A percentile compares a stretch with the other conserved stretches of the same genome.
phyloP scores from a whole-genome alignment of 2,797 vertebrate genomes.

The Dipus sagitta region DNA sequence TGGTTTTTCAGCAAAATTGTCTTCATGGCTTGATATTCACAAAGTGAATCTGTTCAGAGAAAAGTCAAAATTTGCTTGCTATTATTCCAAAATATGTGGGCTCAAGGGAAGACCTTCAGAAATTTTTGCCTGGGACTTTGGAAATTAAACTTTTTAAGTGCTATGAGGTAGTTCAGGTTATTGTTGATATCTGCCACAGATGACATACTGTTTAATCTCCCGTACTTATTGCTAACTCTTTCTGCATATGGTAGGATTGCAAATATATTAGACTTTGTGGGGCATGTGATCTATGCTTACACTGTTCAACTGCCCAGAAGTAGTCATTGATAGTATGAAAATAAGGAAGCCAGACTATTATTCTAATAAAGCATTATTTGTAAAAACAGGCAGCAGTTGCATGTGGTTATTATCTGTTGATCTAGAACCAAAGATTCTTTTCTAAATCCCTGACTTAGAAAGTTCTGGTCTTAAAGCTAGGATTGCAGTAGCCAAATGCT shows the following conservation, averaged over 20 bases:
- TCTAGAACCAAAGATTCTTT: background rate
- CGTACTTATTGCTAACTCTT: background rate
- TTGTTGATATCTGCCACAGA: background rate
- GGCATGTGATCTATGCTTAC: background rate
- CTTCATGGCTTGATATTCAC: slow-evolving; percentile 29
- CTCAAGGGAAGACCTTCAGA: background rate
- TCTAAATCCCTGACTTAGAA: background rate
- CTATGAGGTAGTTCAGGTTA: background rate
- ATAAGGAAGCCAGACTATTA: background rate
- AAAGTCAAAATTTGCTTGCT: slow-evolving; percentile 31
- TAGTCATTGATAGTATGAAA: background rate
- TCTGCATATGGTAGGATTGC: background rate
- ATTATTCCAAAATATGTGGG: slow-evolving; percentile 27
- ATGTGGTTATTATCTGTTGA: background rate
- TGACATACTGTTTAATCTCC: slow-evolving; percentile 42
- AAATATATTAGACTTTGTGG: slow-evolving; percentile 45
- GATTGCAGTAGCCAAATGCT: slow-evolving; percentile 23
- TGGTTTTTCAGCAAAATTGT: slow-evolving; percentile 61
- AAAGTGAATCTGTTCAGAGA: slow-evolving; percentile 35
- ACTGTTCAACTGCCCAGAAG: background rate
- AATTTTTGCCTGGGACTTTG: slow-evolving; percentile 40
- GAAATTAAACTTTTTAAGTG: slow-evolving; percentile 30
- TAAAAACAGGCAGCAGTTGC: slow-evolving; percentile 6
- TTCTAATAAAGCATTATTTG: slow-evolving; percentile 38
- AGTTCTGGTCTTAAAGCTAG: background rate